These are phyloP conservation scores for Blastobasis lacticolella DNA, from an alignment of 2,888 invertebrate genomes.

Conservation along the genomic window DNA sequence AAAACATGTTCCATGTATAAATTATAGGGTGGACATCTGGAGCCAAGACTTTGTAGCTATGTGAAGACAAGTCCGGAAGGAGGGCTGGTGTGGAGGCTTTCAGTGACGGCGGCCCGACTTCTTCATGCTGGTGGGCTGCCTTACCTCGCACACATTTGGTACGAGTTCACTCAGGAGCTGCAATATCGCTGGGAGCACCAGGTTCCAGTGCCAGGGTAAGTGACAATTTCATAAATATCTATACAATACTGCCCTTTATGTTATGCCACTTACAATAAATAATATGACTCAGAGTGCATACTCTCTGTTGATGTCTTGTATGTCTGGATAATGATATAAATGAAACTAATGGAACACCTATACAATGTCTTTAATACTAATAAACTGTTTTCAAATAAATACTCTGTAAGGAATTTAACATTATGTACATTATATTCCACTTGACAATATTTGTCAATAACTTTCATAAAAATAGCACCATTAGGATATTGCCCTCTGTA, in stretches of 20 bases:
- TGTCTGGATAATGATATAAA: too few relatives aligned
- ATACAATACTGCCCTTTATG: too few relatives aligned
- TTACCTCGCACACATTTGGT: slow-evolving; percentile 93
- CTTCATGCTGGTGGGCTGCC: slow-evolving; percentile 84
- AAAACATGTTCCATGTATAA: background rate
- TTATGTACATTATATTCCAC: slow-evolving; percentile 13
- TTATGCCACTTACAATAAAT: too few relatives aligned
- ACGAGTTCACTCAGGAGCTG: slow-evolving; percentile 92
- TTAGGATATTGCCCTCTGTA: slow-evolving; percentile 38
- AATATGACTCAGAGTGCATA: too few relatives aligned
- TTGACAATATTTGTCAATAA: slow-evolving; percentile 7
- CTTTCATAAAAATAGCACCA: slow-evolving; percentile 39
- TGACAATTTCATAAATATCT: too few relatives aligned
- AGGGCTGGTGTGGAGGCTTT: slow-evolving; percentile 87
- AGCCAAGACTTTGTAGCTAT: slow-evolving; percentile 60
- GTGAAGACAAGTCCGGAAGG: slow-evolving; percentile 86
- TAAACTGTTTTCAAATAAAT: slow-evolving; percentile 5
- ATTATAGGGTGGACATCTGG: slow-evolving; percentile 62
- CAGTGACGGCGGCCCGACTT: slow-evolving; percentile 82
- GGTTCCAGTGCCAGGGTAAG: slow-evolving; percentile 88
- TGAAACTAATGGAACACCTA: too few relatives aligned
- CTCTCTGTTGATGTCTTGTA: too few relatives aligned
- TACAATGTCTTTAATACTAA: too few relatives aligned
- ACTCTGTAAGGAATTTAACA: slow-evolving; percentile 8
- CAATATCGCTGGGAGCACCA: slow-evolving; percentile 91